Evolutionary conservation across 2,797 vertebrate genomes (phyloP).

Genomic region (Artibeus jamaicensis): DNA sequence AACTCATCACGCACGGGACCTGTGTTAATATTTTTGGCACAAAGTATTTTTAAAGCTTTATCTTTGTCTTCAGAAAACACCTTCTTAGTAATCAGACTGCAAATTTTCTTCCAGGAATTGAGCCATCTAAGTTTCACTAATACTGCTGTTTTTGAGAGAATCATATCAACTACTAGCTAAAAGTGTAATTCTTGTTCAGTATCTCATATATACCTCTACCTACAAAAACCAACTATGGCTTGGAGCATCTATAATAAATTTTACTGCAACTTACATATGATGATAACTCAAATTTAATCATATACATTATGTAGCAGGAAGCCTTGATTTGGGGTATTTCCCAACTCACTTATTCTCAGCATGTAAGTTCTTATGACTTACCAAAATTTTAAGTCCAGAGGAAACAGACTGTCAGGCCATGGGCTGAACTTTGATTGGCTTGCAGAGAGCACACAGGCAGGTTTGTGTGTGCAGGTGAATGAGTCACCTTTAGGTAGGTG

Average conservation of each 20-base stretch:
- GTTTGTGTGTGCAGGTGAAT: background rate
- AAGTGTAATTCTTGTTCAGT: background rate
- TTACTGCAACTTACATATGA: background rate
- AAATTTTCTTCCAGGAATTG: background rate
- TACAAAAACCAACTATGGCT: background rate
- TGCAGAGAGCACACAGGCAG: accelerated
- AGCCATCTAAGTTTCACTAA: background rate
- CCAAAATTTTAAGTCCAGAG: background rate
- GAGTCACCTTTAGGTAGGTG: accelerated
- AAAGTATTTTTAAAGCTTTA: background rate
- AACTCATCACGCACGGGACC: background rate
- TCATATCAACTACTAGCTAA: background rate
- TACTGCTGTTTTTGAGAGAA: background rate
- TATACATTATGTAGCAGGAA: background rate
- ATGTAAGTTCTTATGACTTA: background rate
- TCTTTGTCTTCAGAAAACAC: background rate
- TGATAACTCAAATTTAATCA: background rate
- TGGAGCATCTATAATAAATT: background rate
- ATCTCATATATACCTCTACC: no score
- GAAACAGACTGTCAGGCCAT: background rate
- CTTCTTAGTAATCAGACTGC: background rate
- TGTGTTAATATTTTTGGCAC: accelerated
- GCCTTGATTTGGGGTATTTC: background rate
- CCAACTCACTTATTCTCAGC: background rate
- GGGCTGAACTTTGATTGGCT: background rate